These are phyloP conservation scores for Chromoteleia sp. DNA, from an alignment of 2,888 invertebrate species.

Conservation along the genomic window DNA sequence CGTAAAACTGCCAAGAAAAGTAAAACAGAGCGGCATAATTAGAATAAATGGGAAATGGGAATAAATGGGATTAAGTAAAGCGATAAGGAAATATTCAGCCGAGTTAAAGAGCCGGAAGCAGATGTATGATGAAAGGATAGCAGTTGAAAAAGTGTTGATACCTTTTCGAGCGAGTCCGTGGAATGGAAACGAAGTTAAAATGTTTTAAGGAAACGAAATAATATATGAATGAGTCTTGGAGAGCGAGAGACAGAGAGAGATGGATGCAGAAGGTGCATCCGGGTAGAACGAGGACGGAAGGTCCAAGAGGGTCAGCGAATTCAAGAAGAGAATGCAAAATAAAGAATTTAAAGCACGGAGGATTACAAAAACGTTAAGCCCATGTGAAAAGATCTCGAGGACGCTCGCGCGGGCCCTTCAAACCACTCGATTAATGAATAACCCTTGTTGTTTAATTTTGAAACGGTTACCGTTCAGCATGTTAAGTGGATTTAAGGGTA, in stretches of 20 bases:
- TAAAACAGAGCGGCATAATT: conserved; percentile 45
- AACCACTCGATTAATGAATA: conserved; percentile 48
- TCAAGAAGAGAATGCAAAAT: conserved; percentile 51
- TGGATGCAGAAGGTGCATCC: too few relatives aligned
- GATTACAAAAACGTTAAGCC: conserved; percentile 33
- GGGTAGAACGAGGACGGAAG: neutral
- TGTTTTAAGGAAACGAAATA: conserved; percentile 55
- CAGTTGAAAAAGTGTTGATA: conserved; percentile 46
- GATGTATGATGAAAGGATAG: conserved; percentile 41
- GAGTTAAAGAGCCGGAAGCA: conserved; percentile 38
- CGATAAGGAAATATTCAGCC: conserved; percentile 45
- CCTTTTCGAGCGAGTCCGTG: conserved; percentile 15
- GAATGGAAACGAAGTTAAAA: conserved; percentile 36
- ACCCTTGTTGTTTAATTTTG: conserved; percentile 11
- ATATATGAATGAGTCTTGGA: conserved; percentile 31
- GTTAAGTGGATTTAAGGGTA: conserved; percentile 14
- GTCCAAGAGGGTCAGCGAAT: conserved; percentile 32
- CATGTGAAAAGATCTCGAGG: conserved; percentile 19
- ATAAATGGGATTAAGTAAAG: conserved; percentile 51
- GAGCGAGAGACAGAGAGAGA: neutral
- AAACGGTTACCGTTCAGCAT: conserved; percentile 11
- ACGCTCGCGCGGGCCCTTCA: conserved; percentile 3
- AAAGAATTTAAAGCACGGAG: conserved; percentile 27
- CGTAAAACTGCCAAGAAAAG: conserved; percentile 44
- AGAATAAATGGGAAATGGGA: conserved; percentile 44